Conservation (phyloP, 2,797 vertebrate genomes). For the Phrynocephalus guinanensis region DNA sequence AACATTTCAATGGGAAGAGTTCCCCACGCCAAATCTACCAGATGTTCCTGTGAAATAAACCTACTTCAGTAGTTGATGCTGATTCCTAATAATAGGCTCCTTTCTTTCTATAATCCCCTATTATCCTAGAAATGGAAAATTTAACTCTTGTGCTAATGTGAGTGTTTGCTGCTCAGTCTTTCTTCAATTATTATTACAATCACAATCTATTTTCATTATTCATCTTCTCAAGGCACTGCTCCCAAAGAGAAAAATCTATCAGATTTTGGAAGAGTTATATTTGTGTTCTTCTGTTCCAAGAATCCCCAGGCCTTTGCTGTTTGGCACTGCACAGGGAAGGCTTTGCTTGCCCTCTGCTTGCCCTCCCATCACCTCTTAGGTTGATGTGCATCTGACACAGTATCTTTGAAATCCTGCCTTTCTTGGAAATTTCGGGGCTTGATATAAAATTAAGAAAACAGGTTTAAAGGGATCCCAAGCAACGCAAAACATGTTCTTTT, state of each 20-base stretch:
- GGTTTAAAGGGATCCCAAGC: neutral
- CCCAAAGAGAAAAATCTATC: neutral
- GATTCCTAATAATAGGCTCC: constrained; percentile 20
- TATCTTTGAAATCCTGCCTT: neutral
- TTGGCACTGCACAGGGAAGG: neutral
- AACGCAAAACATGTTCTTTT: neutral
- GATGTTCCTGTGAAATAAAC: constrained; percentile 46
- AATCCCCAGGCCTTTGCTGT: too few relatives aligned
- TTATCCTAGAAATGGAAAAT: neutral
- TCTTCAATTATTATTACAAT: neutral
- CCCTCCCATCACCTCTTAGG: neutral
- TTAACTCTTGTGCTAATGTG: neutral
- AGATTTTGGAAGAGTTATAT: neutral
- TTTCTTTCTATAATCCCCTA: neutral
- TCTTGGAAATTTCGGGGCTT: neutral
- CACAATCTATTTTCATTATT: neutral
- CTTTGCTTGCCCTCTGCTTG: neutral
- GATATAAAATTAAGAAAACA: neutral
- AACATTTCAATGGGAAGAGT: constrained; percentile 49
- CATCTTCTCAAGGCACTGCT: neutral
- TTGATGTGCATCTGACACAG: neutral
- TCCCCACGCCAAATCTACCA: neutral
- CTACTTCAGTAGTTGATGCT: constrained; percentile 24
- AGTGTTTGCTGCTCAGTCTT: neutral
- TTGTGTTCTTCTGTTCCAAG: neutral